These are phyloP conservation scores for Aleiodes sp. DNA, from an alignment of 1,140 invertebrate genomes.

Conservation along the genomic window DNA sequence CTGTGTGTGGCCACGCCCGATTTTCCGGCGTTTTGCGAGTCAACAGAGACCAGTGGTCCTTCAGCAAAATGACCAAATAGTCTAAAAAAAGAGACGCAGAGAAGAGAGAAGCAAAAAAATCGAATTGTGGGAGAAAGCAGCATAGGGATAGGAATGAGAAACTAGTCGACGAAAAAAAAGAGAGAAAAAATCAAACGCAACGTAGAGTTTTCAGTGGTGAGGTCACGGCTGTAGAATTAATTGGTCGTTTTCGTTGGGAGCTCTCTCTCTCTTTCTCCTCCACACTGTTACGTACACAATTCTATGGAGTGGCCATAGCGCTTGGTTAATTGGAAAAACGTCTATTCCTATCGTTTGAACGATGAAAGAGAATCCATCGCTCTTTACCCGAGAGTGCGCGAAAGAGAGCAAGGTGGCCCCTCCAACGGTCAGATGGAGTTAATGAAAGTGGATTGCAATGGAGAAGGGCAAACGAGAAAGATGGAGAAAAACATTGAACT, in stretches of 20 bases:
- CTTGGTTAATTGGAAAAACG: conserved; percentile 34
- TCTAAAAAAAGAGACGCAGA: not conserved
- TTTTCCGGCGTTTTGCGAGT: conserved; percentile 37
- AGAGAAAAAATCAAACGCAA: conserved; percentile 27
- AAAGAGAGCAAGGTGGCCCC: too few species aligned
- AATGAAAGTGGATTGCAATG: conserved; percentile 32
- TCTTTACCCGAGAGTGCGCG: not conserved
- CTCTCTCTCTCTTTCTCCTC: not conserved
- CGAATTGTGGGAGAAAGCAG: not conserved
- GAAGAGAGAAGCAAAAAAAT: conserved; percentile 12
- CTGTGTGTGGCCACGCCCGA: conserved; percentile 32
- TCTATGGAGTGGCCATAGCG: conserved; percentile 17
- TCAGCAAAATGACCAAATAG: conserved; percentile 20
- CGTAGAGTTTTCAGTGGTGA: conserved; percentile 23
- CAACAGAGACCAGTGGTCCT: conserved; percentile 33
- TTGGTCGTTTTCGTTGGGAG: conserved; percentile 38
- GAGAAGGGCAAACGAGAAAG: conserved; percentile 2
- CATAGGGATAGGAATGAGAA: not conserved
- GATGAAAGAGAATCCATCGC: conserved; percentile 31
- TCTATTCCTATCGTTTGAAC: conserved; percentile 33
- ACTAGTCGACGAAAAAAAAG: not conserved
- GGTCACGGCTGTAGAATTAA: conserved; percentile 40
- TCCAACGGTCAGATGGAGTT: not conserved
- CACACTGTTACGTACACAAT: not conserved
- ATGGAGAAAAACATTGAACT: conserved; percentile 25